Percentiles rank a stretch among this genome's conserved stretches.
These are phyloP conservation scores for Todus mexicanus DNA, from an alignment of 2,797 vertebrate genomes.

Conservation along the genomic window DNA sequence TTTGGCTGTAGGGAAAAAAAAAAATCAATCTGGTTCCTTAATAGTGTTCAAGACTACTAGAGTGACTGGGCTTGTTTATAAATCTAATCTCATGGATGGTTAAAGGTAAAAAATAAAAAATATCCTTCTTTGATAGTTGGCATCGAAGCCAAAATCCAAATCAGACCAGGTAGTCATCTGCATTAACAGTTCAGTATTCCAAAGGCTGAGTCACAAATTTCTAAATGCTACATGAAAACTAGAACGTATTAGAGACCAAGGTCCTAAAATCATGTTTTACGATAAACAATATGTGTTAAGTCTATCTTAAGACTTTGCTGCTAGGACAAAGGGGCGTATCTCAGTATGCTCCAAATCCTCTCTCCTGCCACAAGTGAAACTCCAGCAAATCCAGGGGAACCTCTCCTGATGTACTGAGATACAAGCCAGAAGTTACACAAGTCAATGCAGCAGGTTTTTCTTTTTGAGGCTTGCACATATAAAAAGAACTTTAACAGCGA, in stretches of 20 bases:
- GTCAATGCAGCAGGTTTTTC: neutral
- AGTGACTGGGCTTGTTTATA: constrained; percentile 47
- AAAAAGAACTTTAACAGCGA: neutral
- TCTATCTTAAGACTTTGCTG: neutral
- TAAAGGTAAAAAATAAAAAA: constrained; percentile 48
- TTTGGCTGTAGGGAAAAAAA: constrained; percentile 3
- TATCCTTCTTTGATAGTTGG: constrained; percentile 4
- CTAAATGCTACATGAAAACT: neutral
- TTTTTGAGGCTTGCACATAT: neutral
- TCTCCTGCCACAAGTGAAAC: neutral
- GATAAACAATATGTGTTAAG: neutral
- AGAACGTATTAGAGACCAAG: neutral
- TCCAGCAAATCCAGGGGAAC: neutral
- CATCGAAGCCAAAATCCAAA: neutral
- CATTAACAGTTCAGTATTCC: neutral
- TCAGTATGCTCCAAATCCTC: neutral
- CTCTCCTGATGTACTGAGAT: neutral
- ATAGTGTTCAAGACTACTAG: constrained; percentile 20
- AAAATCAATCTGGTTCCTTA: constrained; percentile 31
- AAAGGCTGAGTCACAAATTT: neutral
- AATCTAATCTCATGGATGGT: constrained; percentile 44
- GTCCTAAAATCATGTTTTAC: neutral
- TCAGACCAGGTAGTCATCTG: neutral
- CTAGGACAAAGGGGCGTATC: neutral
- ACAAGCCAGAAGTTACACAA: neutral